Evolutionary conservation across 2,888 invertebrate species (phyloP).

Genomic region (Meandrusa payeni): DNA sequence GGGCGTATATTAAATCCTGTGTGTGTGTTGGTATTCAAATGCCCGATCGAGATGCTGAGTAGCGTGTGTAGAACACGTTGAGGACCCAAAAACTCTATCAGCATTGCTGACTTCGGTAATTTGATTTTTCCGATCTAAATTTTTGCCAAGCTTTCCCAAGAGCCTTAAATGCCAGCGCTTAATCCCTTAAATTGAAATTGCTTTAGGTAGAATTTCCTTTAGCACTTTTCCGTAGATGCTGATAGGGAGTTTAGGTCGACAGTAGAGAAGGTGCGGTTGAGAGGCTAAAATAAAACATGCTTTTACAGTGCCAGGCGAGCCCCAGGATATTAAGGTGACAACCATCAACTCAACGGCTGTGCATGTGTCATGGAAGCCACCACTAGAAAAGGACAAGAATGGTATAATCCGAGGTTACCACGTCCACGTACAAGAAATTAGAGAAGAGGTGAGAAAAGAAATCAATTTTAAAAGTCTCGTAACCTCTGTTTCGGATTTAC

Average conservation of each 20-base stretch:
- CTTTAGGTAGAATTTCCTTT: slow-evolving; percentile 64
- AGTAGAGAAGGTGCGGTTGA: slow-evolving; percentile 39
- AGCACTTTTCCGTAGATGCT: slow-evolving; percentile 78
- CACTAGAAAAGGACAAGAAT: slow-evolving; percentile 93
- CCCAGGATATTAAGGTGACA: slow-evolving; percentile 93
- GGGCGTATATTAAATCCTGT: slow-evolving; percentile 70
- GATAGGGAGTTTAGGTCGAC: slow-evolving; percentile 77
- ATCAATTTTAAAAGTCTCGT: too few relatives aligned
- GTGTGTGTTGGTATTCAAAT: slow-evolving; percentile 89
- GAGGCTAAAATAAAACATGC: slow-evolving; percentile 45
- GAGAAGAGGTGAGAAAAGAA: slow-evolving; percentile 90
- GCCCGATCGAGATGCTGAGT: slow-evolving; percentile 81
- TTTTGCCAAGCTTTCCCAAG: slow-evolving; percentile 46
- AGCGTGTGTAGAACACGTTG: slow-evolving; percentile 60
- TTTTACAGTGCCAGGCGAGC: slow-evolving; percentile 97
- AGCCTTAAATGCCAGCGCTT: slow-evolving; percentile 53
- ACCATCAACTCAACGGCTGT: slow-evolving; percentile 98
- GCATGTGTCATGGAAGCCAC: slow-evolving; percentile 96
- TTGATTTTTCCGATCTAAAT: slow-evolving; percentile 36
- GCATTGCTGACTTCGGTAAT: slow-evolving; percentile 58
- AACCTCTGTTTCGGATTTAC: too few relatives aligned
- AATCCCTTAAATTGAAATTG: slow-evolving; percentile 47
- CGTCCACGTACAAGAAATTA: slow-evolving; percentile 95
- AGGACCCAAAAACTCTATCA: slow-evolving; percentile 74
- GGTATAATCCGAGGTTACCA: slow-evolving; percentile 98